These are phyloP conservation scores for Aurelia sp. DNA, from an alignment of 30 jellyfish, hydroid and myxozoan species.

Conservation along the genomic window DNA sequence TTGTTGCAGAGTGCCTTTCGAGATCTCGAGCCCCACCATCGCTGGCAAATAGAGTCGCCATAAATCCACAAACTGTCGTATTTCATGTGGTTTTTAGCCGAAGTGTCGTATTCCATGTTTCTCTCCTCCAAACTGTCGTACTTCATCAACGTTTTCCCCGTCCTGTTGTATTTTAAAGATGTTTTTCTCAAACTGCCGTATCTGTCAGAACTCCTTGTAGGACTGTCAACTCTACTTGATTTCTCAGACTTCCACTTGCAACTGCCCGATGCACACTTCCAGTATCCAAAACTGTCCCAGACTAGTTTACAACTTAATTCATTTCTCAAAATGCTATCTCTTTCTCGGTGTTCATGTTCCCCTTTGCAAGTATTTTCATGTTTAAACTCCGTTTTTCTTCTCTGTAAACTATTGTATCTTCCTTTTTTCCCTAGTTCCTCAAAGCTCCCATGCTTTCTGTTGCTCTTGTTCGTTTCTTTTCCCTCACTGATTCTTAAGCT, in stretches of 20 bases:
- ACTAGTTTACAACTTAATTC: neutral
- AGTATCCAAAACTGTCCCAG: constrained; percentile 24
- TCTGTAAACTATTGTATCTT: neutral
- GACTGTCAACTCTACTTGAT: neutral
- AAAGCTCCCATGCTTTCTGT: neutral
- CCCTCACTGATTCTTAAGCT: neutral
- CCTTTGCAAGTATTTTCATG: too few species aligned
- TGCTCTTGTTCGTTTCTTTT: neutral
- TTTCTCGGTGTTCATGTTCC: too few species aligned
- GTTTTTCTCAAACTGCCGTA: neutral
- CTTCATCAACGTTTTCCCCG: neutral
- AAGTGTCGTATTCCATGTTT: neutral
- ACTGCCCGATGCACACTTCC: neutral
- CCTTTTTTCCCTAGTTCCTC: neutral
- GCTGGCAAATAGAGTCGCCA: constrained; percentile 63
- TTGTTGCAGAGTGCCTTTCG: constrained; percentile 27
- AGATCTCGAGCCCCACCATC: constrained; percentile 41
- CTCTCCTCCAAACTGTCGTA: neutral
- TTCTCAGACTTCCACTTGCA: neutral
- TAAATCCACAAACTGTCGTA: constrained; percentile 52
- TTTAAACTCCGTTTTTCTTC: neutral
- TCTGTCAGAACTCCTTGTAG: neutral
- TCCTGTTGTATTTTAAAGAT: neutral
- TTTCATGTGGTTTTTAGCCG: neutral
- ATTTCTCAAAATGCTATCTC: neutral